These are phyloP conservation scores for Drosophila murphyi DNA, from an alignment of 1,140 invertebrate genomes.

Conservation along the genomic window DNA sequence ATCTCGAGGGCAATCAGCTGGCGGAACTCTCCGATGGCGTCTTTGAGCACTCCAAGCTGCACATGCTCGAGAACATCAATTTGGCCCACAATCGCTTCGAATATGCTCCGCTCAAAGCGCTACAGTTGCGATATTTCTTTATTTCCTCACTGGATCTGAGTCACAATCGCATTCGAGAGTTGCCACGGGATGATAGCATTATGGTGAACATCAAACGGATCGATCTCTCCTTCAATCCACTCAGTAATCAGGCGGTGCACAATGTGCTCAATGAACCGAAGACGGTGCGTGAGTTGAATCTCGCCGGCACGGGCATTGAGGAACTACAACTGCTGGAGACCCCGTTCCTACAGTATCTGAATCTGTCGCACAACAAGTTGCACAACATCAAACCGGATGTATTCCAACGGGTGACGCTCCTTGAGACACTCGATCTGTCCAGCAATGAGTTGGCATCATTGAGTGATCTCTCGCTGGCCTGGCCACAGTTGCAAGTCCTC, in stretches of 20 bases:
- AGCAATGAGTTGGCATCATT: conserved; percentile 89
- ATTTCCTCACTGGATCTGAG: conserved; percentile 92
- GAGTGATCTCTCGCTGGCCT: conserved; percentile 86
- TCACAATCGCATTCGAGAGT: conserved; percentile 90
- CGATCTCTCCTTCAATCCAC: conserved; percentile 94
- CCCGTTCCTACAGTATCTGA: conserved; percentile 92
- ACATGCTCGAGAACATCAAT: conserved; percentile 93
- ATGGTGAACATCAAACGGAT: conserved; percentile 94
- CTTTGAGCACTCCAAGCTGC: conserved; percentile 91
- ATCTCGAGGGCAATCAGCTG: conserved; percentile 91
- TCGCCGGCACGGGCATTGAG: conserved; percentile 91
- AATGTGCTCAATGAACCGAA: conserved; percentile 95
- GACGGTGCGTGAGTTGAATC: conserved; percentile 91
- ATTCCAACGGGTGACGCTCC: conserved; percentile 91
- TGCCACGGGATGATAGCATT: conserved; percentile 93
- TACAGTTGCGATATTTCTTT: conserved; percentile 93
- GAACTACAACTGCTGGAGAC: conserved; percentile 91
- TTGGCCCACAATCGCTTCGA: conserved; percentile 91
- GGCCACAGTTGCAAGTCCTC: conserved; percentile 89
- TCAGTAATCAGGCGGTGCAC: conserved; percentile 89
- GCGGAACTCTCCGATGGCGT: conserved; percentile 92
- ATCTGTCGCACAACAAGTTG: conserved; percentile 92
- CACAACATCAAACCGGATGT: conserved; percentile 87
- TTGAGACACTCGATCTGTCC: conserved; percentile 92
- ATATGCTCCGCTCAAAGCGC: conserved; percentile 90